Evolutionary conservation across 2,113 vertebrate genomes (phyloP), one percentile per base, ranked within the genome.

Genomic region (Hyaena hyaena): DNA sequence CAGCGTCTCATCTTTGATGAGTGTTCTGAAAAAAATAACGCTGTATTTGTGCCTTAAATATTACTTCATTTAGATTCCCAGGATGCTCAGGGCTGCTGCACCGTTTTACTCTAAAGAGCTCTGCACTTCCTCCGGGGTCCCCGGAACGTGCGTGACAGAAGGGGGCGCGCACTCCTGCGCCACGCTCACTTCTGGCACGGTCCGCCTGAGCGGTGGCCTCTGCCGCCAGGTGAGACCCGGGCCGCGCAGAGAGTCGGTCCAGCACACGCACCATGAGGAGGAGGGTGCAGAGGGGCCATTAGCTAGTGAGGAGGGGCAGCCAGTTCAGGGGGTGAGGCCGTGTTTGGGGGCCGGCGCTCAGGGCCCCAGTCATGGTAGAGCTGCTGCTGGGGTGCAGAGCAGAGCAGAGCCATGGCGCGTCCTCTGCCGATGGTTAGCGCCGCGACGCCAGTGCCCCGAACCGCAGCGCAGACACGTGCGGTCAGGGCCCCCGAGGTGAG

Each of bases 21-120:
- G 53, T 63, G 43, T 12, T 86, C 63, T 90, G 97, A 95, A 4
- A 35, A 66, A 66, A 93, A 96, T 87, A 92, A 63, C 69, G 81
- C 86, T 86, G 66, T 92, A 33, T 55, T 81, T 87, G 53, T 33
- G 86, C 28, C 89, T 96, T 95, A 74, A 83, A 35, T 85, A 21
- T 83, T 91, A 58, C 16, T 82, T 97, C 24, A 48, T 82, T 48
- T 92, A 85, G 35, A 83, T 84, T 81, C 58, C 12, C 71, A 77
- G n/a, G 68, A 92, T 39, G 73, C 35, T 43, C 84, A 43, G 93
- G 96, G 31, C 80, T 95, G 33, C 61, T 79, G 48, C 24, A 5
- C 43, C 7, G 4, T 81, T 92, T 92, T 48, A 71, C 24, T 71
- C 61, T 95, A 35, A 87, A 79, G 55, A 21, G 61, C 65, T 53